These are phyloP conservation scores for Corydoras sp. DNA, from an alignment of 2,113 vertebrate species.

Conservation along the genomic window DNA sequence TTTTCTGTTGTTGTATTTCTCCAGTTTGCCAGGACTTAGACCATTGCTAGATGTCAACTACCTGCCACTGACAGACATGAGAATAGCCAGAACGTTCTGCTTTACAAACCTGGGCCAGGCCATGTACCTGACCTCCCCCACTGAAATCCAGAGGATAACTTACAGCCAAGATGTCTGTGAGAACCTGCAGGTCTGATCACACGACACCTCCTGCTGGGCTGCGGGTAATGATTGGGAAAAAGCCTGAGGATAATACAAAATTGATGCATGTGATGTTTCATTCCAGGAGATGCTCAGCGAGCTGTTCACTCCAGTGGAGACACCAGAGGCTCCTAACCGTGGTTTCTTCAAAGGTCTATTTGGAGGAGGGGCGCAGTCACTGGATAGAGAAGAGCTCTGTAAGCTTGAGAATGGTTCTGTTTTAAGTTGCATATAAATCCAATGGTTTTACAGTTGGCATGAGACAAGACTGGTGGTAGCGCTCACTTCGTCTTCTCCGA, in stretches of 20 bases:
- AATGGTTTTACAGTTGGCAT: too few species aligned
- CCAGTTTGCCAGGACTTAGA: constrained; percentile 92
- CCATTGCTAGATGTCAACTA: constrained; percentile 97
- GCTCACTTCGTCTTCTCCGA: too few species aligned
- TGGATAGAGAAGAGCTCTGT: constrained; percentile 97
- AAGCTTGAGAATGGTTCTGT: constrained; percentile 47
- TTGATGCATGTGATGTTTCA: background rate
- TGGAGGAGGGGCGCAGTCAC: constrained; percentile 90
- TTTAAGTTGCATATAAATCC: background rate
- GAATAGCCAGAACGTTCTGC: constrained; percentile 98
- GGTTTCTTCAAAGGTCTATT: constrained; percentile 98
- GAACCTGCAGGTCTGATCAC: constrained; percentile 83
- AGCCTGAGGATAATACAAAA: background rate
- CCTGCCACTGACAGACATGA: constrained; percentile 96
- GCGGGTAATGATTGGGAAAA: background rate
- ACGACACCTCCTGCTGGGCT: background rate
- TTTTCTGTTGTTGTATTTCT: constrained; percentile 32
- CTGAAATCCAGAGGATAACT: constrained; percentile 96
- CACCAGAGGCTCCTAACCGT: constrained; percentile 94
- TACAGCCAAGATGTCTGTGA: constrained; percentile 98
- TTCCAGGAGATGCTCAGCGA: constrained; percentile 96
- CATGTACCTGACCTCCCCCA: constrained; percentile 93
- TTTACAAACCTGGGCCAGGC: constrained; percentile 97
- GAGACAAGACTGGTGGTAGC: too few species aligned
- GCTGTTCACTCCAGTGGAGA: constrained; percentile 95